These are phyloP conservation scores for Phoeniculus purpureus DNA, from an alignment of 2,797 vertebrate species.

Conservation along the genomic window DNA sequence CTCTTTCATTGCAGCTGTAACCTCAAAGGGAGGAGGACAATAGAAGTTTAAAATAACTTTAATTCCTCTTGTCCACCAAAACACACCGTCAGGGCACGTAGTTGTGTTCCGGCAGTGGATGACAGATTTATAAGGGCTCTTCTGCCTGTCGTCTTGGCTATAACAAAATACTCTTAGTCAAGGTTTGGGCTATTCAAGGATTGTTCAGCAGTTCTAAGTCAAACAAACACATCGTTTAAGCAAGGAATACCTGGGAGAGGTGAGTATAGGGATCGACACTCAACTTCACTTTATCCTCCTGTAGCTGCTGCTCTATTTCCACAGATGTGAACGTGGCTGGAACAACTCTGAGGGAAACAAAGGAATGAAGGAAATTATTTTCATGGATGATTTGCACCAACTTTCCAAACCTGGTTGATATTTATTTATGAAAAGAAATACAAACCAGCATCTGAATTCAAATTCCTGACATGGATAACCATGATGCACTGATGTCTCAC, in stretches of 20 bases:
- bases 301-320: background rate
- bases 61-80: conserved; percentile 20
- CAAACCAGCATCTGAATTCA: background rate
- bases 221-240: conserved; percentile 8
- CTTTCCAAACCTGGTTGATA: background rate
- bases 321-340: background rate
- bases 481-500: background rate
- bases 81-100: conserved; percentile 13
- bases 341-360: background rate
- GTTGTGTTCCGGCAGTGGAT: background rate
- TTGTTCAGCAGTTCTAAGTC: background rate
- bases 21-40: conserved; percentile 3
- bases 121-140: conserved; percentile 17
- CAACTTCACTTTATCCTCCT: background rate
- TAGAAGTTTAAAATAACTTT: conserved; percentile 42
- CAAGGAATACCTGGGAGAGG: background rate
- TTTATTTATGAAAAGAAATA: conserved; percentile 10
- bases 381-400: background rate
- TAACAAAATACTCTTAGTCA: conserved; percentile 15
- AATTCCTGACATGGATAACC: background rate
- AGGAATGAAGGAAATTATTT: background rate
- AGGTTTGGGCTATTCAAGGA: background rate
- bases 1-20: conserved; percentile 15
- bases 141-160: conserved; percentile 1
- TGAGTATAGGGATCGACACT: background rate